Evolutionary conservation across 2,888 invertebrate genomes (phyloP).

Genomic region (Troilus luridus): DNA sequence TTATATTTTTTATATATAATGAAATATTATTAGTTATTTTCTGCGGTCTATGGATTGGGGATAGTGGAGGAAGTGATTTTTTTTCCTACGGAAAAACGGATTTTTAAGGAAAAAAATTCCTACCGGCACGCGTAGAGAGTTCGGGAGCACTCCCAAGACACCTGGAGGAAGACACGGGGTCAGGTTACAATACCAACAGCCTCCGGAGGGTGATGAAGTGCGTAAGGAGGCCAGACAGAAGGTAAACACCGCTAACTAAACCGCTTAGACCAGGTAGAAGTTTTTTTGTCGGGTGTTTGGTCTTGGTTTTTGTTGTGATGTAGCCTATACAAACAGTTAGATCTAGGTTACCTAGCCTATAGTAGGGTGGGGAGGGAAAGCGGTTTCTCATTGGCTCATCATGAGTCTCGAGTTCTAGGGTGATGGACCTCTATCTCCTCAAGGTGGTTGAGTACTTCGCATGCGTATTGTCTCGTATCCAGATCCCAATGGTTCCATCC

Average conservation of each 20-base stretch:
- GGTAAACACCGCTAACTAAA: slow-evolving; percentile 10
- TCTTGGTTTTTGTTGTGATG: slow-evolving; percentile 12
- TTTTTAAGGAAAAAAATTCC: not conserved
- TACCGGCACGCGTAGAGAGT: not conserved
- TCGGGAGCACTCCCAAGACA: not conserved
- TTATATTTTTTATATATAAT: too few relatives aligned
- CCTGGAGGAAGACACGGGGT: slow-evolving; percentile 13
- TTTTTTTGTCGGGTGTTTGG: slow-evolving; percentile 21
- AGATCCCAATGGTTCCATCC: too few relatives aligned
- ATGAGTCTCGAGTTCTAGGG: not conserved
- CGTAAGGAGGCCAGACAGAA: slow-evolving; percentile 12
- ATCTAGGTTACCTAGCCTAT: not conserved
- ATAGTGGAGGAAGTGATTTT: too few relatives aligned
- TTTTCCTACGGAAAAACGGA: too few relatives aligned
- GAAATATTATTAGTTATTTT: too few relatives aligned
- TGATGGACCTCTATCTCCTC: too few relatives aligned
- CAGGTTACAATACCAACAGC: slow-evolving; percentile 21
- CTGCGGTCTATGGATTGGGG: too few relatives aligned
- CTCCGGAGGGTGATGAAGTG: slow-evolving; percentile 21
- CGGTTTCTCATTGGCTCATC: not conserved
- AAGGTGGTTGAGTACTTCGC: too few relatives aligned
- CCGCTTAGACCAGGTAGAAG: slow-evolving; percentile 1
- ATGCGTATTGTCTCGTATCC: too few relatives aligned
- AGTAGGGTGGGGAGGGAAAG: not conserved
- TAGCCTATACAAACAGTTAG: slow-evolving; percentile 4